Conservation (phyloP, 2,888 invertebrate genomes). For the Fragum fragum region DNA sequence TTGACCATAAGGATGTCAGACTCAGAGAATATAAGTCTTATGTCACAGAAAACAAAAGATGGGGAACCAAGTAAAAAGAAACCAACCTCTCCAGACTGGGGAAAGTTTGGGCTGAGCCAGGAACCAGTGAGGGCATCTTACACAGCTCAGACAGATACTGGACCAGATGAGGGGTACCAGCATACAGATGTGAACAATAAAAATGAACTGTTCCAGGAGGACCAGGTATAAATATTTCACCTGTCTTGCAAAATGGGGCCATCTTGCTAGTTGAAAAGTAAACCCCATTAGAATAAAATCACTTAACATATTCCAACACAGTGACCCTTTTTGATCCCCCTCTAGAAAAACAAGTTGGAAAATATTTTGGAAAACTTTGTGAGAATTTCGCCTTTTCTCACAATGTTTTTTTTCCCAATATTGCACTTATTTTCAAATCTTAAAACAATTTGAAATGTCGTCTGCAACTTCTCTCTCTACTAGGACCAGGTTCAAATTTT, state of each 20-base stretch:
- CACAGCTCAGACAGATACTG: conserved; percentile 49
- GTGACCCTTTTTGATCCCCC: too few relatives aligned
- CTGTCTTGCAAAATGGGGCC: not conserved
- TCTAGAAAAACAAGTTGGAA: too few relatives aligned
- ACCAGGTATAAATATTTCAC: conserved; percentile 90
- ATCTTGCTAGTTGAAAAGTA: too few relatives aligned
- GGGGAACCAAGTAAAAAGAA: conserved; percentile 45
- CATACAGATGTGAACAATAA: conserved; percentile 88
- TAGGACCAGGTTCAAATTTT: too few relatives aligned
- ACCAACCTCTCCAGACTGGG: conserved; percentile 53
- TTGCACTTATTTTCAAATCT: too few relatives aligned
- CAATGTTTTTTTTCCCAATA: too few relatives aligned
- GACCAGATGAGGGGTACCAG: conserved; percentile 71
- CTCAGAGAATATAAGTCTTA: conserved; percentile 60
- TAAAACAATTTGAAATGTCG: too few relatives aligned
- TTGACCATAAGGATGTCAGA: conserved; percentile 25
- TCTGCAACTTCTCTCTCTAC: too few relatives aligned
- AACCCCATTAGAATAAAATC: too few relatives aligned
- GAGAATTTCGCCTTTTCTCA: too few relatives aligned
- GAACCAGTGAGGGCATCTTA: conserved; percentile 63
- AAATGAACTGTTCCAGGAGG: conserved; percentile 96
- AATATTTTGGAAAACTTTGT: too few relatives aligned
- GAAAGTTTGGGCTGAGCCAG: conserved; percentile 82
- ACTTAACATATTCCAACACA: too few relatives aligned
- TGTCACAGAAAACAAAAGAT: conserved; percentile 31